Base-by-base conservation (phyloP, 2,888 invertebrate species). In the Miltochrista miniata region DNA sequence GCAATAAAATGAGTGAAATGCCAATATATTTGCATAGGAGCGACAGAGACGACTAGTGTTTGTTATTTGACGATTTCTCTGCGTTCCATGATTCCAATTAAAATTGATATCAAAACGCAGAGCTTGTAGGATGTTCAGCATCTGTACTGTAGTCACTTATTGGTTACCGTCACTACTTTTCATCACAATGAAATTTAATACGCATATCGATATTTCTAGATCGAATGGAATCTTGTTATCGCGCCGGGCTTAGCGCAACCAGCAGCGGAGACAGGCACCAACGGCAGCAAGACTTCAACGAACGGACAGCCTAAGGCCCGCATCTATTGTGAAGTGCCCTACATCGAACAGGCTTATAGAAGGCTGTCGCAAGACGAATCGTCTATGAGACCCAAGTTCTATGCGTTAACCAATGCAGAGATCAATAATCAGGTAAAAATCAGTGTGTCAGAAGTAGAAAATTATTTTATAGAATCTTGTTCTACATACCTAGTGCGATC, bases 361-460 rank as follows among this genome's bases (percentile, higher is more conserved):
- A 69, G 84, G 0, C 72, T 87, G 31, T 81, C 89, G 11, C 89
- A 87, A 48, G 94, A 94, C 46, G 94, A 94, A 58, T 93, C 93
- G 37, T 94, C 94, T 0, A 96, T 98, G 93, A 95, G 96, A 56
- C 98, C 98, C 0, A 94, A 96, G 70, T 98, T 98, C 87, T 99
- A 98, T 82, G 96, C 97, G 15, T 90, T 99, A 24, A 96, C 97
- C 10, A 94, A 94, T 47, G 90, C 96, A 7, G 98, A 98, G 54
- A 87, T 92, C 47, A 93, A 93, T 66, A 93, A 93, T 68, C 93
- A 92, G 81, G 93, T 93, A 67, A 35, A 30, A 11, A 38, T 13
- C 2, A 9, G 4, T 31, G 8, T 35, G n/a, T n/a, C n/a, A n/a
- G n/a, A n/a, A n/a, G n/a, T n/a, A n/a, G n/a, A n/a, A n/a, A n/a